Conservation (phyloP, 92 coral and sea anemone species). For the Epizoanthus illoricatus region DNA sequence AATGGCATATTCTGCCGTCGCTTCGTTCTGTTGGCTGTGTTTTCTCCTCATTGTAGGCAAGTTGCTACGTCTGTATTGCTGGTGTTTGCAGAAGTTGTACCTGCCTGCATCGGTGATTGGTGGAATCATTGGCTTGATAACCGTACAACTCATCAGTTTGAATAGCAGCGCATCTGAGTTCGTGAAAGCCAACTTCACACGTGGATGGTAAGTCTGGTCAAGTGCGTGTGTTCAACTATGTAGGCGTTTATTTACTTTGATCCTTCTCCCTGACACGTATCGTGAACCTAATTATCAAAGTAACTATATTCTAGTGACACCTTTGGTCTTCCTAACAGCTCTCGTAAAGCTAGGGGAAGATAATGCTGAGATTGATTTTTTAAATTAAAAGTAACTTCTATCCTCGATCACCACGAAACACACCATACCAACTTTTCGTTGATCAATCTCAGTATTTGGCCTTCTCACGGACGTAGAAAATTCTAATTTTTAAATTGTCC, state of each 20-base stretch:
- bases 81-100: slow-evolving; percentile 77
- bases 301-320: background rate
- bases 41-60: slow-evolving; percentile 77
- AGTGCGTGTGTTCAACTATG: background rate
- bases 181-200: slow-evolving; percentile 66
- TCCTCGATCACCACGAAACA: too few species aligned
- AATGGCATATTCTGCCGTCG: slow-evolving; percentile 74
- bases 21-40: slow-evolving; percentile 81
- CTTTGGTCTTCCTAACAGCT: background rate
- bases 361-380: too few species aligned
- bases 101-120: slow-evolving; percentile 85
- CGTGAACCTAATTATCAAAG: background rate
- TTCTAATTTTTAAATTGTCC: too few species aligned
- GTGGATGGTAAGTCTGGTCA: slow-evolving; percentile 66
- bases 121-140: slow-evolving; percentile 60
- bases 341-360: too few species aligned
- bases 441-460: too few species aligned
- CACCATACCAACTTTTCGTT: too few species aligned
- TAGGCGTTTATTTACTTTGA: background rate
- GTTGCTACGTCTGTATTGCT: slow-evolving; percentile 66
- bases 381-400: too few species aligned
- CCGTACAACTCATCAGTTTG: slow-evolving; percentile 59
- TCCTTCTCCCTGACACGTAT: too few species aligned
- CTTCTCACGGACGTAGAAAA: too few species aligned
- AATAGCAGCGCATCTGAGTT: slow-evolving; percentile 46